These are phyloP conservation scores for Perizoma flavofasciatum DNA, from an alignment of 2,888 invertebrate genomes.

Conservation along the genomic window DNA sequence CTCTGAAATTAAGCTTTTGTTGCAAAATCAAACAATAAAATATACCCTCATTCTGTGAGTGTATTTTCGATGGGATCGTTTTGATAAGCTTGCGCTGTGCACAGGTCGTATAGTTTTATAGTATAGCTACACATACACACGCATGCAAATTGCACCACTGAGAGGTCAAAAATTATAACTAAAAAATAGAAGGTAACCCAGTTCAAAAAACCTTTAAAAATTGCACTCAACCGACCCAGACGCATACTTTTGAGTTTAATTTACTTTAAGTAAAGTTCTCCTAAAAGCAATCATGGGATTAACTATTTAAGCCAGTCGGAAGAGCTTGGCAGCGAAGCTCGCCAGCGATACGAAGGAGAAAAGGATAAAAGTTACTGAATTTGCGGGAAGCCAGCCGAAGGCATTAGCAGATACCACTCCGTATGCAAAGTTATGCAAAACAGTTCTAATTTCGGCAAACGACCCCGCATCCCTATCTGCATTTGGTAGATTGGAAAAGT, in stretches of 20 bases:
- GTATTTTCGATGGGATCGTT: no score
- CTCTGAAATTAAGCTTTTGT: conserved; percentile 4
- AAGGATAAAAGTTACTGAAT: conserved; percentile 31
- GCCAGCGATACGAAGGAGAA: conserved; percentile 10
- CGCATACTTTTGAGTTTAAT: conserved; percentile 1
- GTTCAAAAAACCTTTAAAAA: no score
- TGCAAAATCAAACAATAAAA: background rate
- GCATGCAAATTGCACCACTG: no score
- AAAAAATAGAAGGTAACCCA: no score
- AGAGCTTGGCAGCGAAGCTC: conserved; percentile 4
- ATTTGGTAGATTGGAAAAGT: conserved; percentile 24
- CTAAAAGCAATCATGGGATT: conserved; percentile 20
- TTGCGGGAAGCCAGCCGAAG: conserved; percentile 24
- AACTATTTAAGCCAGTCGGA: conserved; percentile 16
- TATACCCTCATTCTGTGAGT: background rate
- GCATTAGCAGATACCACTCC: conserved; percentile 35
- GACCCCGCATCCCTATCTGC: conserved; percentile 17
- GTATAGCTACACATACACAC: no score
- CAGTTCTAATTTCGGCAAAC: conserved; percentile 34
- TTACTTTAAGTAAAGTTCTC: conserved; percentile 17
- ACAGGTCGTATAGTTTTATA: no score
- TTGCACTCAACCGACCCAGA: background rate
- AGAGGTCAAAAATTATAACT: no score
- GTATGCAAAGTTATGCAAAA: conserved; percentile 42
- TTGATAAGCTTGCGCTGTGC: no score